phyloP scores from a whole-genome alignment of 2,888 invertebrate genomes.

The Esperia sulphurella region DNA sequence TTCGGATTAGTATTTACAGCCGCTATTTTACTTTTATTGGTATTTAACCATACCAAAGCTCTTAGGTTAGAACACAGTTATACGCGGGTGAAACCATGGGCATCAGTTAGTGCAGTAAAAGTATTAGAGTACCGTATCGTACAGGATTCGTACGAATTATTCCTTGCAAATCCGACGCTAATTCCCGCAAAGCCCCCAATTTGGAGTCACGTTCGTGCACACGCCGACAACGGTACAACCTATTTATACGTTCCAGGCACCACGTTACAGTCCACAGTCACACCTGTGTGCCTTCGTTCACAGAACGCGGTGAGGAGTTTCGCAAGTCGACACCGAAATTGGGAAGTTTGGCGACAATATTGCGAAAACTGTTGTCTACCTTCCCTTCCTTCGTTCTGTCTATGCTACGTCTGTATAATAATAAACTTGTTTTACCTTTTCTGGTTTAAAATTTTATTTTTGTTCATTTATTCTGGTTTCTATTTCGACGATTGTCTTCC shows the following conservation, averaged over 20 bases:
- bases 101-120: too few relatives aligned
- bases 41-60: too few relatives aligned
- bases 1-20: too few relatives aligned
- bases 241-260: conserved; percentile 12
- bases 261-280: conserved; percentile 20
- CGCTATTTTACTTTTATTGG: too few relatives aligned
- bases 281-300: conserved; percentile 54
- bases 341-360: conserved; percentile 70
- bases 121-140: conserved; percentile 7
- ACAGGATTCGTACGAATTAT: conserved; percentile 39
- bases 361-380: conserved; percentile 52
- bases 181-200: conserved; percentile 63
- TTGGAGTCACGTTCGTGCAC: conserved; percentile 51
- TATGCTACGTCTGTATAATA: too few relatives aligned
- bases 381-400: conserved; percentile 4
- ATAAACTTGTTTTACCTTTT: too few relatives aligned
- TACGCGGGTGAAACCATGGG: too few relatives aligned
- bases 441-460: too few relatives aligned
- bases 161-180: conserved; percentile 60
- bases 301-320: conserved; percentile 58
- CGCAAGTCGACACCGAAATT: conserved; percentile 74
- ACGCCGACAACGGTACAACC: conserved; percentile 24
- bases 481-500: too few relatives aligned
- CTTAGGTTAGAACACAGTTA: too few relatives aligned
- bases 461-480: too few relatives aligned